Evolutionary conservation across 2,888 invertebrate genomes (phyloP).

Genomic region (Ennomos fuscantarius): DNA sequence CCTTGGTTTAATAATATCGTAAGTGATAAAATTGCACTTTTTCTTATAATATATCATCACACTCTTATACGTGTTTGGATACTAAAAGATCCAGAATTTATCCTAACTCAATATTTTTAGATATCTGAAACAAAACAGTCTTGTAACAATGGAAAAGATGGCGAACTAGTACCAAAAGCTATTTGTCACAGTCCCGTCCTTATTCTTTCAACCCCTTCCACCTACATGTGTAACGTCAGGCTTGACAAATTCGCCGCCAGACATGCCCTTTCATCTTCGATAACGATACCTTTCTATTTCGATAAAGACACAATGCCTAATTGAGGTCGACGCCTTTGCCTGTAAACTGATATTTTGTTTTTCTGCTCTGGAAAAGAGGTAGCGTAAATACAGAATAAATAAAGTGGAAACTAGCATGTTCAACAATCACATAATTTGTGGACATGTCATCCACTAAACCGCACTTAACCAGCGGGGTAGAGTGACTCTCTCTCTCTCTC

Average conservation of each 20-base stretch:
- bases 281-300: constrained; percentile 27
- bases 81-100: no score
- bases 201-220: constrained; percentile 25
- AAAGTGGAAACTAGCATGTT: no score
- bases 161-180: constrained; percentile 8
- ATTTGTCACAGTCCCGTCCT: constrained; percentile 11
- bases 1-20: no score
- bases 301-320: constrained; percentile 24
- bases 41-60: no score
- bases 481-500: no score
- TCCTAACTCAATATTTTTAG: not conserved
- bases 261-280: constrained; percentile 47
- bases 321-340: constrained; percentile 23
- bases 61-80: no score
- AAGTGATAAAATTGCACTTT: no score
- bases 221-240: constrained; percentile 52
- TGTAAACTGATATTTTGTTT: constrained; percentile 30
- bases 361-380: constrained; percentile 13
- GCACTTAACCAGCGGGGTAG: no score
- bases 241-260: constrained; percentile 53
- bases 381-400: no score
- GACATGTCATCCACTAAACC: no score
- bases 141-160: constrained; percentile 1
- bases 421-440: no score
- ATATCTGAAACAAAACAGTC: constrained; percentile 1